Percentiles rank a stretch among this genome's conserved stretches.
Evolutionary conservation across 1,140 invertebrate genomes (phyloP).

Genomic region (Drosophila baimaii): DNA sequence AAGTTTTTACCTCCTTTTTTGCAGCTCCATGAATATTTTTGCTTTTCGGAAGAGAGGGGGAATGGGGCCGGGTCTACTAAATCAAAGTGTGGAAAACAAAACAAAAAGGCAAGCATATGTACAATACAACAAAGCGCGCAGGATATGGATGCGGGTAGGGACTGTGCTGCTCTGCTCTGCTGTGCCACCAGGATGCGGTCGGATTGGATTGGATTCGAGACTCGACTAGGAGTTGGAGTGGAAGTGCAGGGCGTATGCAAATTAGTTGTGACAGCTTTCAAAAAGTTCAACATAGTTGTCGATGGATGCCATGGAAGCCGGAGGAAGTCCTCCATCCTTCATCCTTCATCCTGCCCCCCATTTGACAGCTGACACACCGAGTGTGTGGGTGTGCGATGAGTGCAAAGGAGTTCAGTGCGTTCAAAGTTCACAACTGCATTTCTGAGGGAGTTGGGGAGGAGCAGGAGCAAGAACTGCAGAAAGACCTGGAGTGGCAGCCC

Average conservation of each 20-base stretch:
- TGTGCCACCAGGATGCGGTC: constrained; percentile 16
- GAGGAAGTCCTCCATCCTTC: not conserved
- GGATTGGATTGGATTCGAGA: constrained; percentile 1
- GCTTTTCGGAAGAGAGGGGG: not conserved
- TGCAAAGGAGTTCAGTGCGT: constrained; percentile 34
- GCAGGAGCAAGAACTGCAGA: not conserved
- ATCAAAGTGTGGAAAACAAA: constrained; percentile 57
- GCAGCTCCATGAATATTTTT: constrained; percentile 46
- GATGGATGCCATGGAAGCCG: constrained; percentile 34
- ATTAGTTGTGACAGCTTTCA: constrained; percentile 82
- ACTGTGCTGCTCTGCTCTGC: not conserved
- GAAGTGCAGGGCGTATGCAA: constrained; percentile 58
- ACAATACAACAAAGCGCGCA: constrained; percentile 15
- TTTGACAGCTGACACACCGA: constrained; percentile 39
- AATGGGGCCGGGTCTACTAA: constrained; percentile 15
- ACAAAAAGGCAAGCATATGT: constrained; percentile 42
- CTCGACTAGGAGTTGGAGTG: not conserved
- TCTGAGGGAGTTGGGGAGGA: not conserved
- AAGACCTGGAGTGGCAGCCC: constrained; percentile 2
- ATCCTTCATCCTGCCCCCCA: not conserved
- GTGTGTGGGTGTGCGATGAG: not conserved
- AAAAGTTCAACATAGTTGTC: constrained; percentile 79
- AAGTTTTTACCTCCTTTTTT: constrained; percentile 8
- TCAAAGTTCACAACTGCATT: constrained; percentile 70
- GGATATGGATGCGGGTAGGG: constrained; percentile 27